A percentile compares a stretch with the other conserved stretches of the same genome.
Conservation (phyloP, 2,888 invertebrate genomes). For the Mesoligia furuncula region DNA sequence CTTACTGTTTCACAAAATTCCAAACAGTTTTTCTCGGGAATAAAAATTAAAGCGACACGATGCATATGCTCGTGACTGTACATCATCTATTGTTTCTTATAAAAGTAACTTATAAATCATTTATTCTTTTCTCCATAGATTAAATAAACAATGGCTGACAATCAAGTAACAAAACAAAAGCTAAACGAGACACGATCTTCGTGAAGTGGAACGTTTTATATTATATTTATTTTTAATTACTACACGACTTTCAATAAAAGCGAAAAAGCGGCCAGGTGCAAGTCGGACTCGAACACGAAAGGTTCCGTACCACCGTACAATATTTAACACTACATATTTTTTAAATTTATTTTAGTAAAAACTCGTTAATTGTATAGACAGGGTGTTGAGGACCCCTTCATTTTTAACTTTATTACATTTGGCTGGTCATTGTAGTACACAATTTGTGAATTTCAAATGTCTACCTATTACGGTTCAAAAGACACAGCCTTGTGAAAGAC, state of each 20-base stretch:
- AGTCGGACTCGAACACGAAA: rapidly evolving
- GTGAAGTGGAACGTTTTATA: conserved; percentile 88
- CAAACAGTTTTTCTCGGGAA: neutral
- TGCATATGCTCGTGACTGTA: neutral
- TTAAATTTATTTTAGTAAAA: neutral
- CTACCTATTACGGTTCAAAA: neutral
- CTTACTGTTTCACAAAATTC: neutral
- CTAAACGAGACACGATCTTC: conserved; percentile 77
- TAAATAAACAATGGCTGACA: conserved; percentile 88
- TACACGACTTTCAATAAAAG: conserved; percentile 79
- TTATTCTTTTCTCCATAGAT: conserved; percentile 84
- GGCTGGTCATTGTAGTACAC: no score
- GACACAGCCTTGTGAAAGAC: neutral
- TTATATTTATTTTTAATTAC: conserved; percentile 90
- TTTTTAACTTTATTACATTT: neutral
- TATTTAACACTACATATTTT: neutral
- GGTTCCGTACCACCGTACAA: neutral
- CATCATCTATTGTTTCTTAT: conserved; percentile 45
- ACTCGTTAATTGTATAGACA: no score
- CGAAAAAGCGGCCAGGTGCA: conserved; percentile 62
- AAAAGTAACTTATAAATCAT: conserved; percentile 83
- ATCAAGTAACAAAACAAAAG: conserved; percentile 87
- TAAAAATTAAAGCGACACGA: neutral
- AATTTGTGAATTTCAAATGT: neutral
- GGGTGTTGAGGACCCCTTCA: no score